A percentile compares a stretch with the other conserved stretches of the same genome.
These are phyloP conservation scores for Harpalus rubripes DNA, from an alignment of 2,888 invertebrate species.

Conservation along the genomic window DNA sequence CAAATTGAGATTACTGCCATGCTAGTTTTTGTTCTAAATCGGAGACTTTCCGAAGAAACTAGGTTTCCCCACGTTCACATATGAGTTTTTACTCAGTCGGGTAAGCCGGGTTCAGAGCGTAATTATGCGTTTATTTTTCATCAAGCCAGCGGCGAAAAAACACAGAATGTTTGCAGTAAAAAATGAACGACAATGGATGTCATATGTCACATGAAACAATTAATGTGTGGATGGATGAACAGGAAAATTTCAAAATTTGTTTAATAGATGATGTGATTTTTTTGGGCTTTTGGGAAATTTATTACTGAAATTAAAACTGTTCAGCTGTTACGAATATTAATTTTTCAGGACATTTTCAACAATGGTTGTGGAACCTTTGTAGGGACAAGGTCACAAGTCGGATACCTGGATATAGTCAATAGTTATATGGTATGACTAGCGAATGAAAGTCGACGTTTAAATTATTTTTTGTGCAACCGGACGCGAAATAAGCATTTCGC, in stretches of 20 bases:
- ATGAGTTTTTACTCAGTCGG: conserved; percentile 4
- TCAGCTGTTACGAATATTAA: not conserved
- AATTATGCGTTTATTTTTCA: conserved; percentile 51
- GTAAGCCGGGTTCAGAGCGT: conserved; percentile 2
- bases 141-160: conserved; percentile 7
- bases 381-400: too few relatives aligned
- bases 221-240: not conserved
- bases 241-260: not conserved
- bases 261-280: not conserved
- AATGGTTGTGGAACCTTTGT: too few relatives aligned
- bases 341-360: not conserved
- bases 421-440: too few relatives aligned
- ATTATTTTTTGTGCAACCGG: too few relatives aligned
- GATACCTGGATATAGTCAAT: too few relatives aligned
- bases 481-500: too few relatives aligned
- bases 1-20: conserved; percentile 34
- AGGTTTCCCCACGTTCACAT: conserved; percentile 18
- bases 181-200: conserved; percentile 29
- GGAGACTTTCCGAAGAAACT: not conserved
- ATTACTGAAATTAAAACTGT: not conserved
- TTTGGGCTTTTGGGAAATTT: not conserved
- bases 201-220: conserved; percentile 8
- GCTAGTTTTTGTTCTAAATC: conserved; percentile 26
- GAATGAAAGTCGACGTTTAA: too few relatives aligned
- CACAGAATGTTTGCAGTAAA: conserved; percentile 37